These are phyloP conservation scores for Mesaphorura yosii DNA, from an alignment of 1,140 invertebrate species.

Conservation along the genomic window DNA sequence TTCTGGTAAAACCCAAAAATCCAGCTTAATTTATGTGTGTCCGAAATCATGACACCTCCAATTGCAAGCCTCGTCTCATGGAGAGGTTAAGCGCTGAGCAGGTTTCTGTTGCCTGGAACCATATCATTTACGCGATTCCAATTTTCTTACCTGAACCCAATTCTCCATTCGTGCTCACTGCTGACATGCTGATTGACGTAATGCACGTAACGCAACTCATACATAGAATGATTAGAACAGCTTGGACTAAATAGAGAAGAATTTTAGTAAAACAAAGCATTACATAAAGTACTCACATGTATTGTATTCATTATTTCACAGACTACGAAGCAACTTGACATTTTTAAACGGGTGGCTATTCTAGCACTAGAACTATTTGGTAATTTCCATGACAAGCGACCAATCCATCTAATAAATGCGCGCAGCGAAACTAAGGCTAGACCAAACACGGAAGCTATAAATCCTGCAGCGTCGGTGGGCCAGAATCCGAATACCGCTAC, in stretches of 20 bases:
- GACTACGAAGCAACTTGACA: background rate
- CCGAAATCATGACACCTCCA: background rate
- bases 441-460: no score
- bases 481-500: no score
- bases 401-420: background rate
- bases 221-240: constrained; percentile 63
- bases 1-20: no score
- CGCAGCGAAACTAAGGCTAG: background rate
- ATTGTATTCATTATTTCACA: background rate
- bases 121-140: background rate
- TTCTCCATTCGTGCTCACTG: constrained; percentile 76
- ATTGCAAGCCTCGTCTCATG: background rate
- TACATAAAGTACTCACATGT: background rate
- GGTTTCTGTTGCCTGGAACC: background rate
- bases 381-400: background rate
- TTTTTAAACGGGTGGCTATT: background rate
- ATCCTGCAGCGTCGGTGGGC: no score
- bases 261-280: constrained; percentile 9
- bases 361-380: background rate
- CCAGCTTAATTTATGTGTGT: no score
- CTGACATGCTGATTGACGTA: constrained; percentile 89
- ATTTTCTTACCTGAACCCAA: constrained; percentile 45
- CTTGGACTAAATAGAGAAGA: constrained; percentile 48
- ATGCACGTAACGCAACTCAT: constrained; percentile 81
- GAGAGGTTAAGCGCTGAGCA: background rate